Evolutionary conservation across 2,888 invertebrate genomes (phyloP), one percentile per base, ranked within the genome.

Genomic region (Eupithecia tripunctaria): DNA sequence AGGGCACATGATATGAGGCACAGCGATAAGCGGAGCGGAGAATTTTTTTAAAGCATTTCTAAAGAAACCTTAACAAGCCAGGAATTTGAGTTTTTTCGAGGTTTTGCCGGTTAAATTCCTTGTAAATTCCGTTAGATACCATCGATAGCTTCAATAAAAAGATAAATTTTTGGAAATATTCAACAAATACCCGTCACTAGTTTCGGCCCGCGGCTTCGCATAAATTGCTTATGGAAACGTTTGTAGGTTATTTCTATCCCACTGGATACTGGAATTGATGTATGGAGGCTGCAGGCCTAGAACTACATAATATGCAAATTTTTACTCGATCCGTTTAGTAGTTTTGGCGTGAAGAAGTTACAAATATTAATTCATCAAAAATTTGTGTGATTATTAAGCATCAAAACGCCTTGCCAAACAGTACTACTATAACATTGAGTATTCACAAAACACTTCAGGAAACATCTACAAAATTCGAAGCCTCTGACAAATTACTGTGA

Each of bases 401-500:
- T 0, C 18, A 51, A 51, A 51, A 51, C 12, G 21, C 51, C 51
- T 21, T 51, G 51, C 21, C 10, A 21, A 21, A 51, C 51, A 12
- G 56, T 4, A 51, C 12, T 4, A 25, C 51, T 14, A 56, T 56
- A 25, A 56, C 56, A 56, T 56, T 25, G 56, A 25, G 56, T 56
- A 56, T 56, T 56, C 56, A 56, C 36, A 36, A 36, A 64, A 64
- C 41, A 41, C 43, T 60, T 32, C 60, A 25, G 21, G 68, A 56
- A 70, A 74, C 68, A 72, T 65, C 70, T 70, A 71, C 60, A 70
- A 67, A 64, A 75, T 70, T 70, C 59, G 65, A 72, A 70, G 60
- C 67, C 62, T 64, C 60, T 72, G 72, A 68, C 67, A 72, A 68
- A 72, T 70, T 67, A 67, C 72, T 70, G 67, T 64, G 43, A 79